Evolutionary conservation across 2,888 invertebrate species (phyloP), one percentile per base, ranked within the genome.

Genomic region (Aquatica leii): DNA sequence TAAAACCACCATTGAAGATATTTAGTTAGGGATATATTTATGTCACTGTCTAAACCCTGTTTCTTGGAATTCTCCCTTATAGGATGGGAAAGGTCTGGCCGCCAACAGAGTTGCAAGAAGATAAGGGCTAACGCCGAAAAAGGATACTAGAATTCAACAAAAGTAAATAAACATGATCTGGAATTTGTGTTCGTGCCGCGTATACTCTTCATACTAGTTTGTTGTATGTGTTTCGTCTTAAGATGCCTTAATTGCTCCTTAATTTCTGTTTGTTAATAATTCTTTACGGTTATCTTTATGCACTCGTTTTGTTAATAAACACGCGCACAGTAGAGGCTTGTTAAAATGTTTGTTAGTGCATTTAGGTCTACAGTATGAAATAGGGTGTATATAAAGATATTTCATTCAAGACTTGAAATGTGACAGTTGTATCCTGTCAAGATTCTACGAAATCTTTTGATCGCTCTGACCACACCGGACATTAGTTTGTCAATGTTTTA

Each of bases 21-120:
- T 40, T 67, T 57, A 58, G 65, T 62, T 66, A 67, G 65, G 66
- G 67, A 69, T 66, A 65, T 69, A 69, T 69, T 67, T 69, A 69
- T 67, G 67, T 67, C 67, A 66, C 65, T 60, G 55, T 51, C 52
- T 56, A 49, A 62, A 65, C 67, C 67, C 62, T 40, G 62, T 55
- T 69, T 69, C 69, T 68, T 35, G 63, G 69, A 69, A 69, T 54
- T 69, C 20, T 59, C 69, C 69, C 66, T 64, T 51, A 43, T 57
- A 68, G 65, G 64, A 53, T 69, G 69, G 66, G 68, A 68, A 68
- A 61, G 59, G 56, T 59, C 54, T 62, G 69, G 65, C 69, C 69
- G 69, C 69, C 68, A 66, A 51, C 68, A 58, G 66, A 66, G 68
- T 64, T 64, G 59, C 64, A 59, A 56, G 56, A 14, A 63, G 63